Base-by-base conservation (phyloP, 2,113 vertebrate species). In the Neolamprologus cancellatus region DNA sequence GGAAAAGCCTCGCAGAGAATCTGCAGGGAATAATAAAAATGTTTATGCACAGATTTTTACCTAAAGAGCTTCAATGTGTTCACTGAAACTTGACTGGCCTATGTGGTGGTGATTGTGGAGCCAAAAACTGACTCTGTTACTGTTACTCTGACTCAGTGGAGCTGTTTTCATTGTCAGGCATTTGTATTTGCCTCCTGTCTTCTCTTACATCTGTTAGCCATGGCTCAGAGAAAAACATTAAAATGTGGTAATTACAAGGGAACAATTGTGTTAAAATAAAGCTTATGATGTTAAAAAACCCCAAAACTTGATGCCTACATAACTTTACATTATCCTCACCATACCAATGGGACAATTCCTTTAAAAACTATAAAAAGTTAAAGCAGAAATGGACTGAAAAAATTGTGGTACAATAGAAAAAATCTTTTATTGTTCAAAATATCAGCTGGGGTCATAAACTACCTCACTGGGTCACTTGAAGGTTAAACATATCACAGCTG, bases 391-490 rank as follows among this genome's bases (percentile, higher is more conserved):
- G 23, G 5, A 46, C 14, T 46, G 39, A 46, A 11, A 74, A 71
- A 23, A 9, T 0, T 39, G n/a, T 66, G 34, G 34, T 39, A 39
- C 11, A 39, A 18, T 66, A 66, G 34, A 8, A 39, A 39, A 66
- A 18, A 66, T 5, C 0, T 64, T 64, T 39, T 66, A 66, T 66
- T 8, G 4, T 39, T 66, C 0, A 2, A 66, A 66, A 66, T 39
- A 66, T 39, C 0, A 69, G 7, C 12, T 69, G 36, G 12, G 34
- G 7, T 41, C 64, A 69, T 69, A 8, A 41, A 23, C 34, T 23
- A 23, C 36, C 34, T 69, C 36, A 41, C 36, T 69, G 0, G 36
- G 7, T 25, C 0, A 44, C 66, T 44, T 0, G 39, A 71, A 17
- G 13, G 20, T 13, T 15, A 25, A 41, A 71, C 20, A 44, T 23